These are phyloP conservation scores for Iphiclides podalirius DNA, from an alignment of 2,888 invertebrate species.

Conservation along the genomic window DNA sequence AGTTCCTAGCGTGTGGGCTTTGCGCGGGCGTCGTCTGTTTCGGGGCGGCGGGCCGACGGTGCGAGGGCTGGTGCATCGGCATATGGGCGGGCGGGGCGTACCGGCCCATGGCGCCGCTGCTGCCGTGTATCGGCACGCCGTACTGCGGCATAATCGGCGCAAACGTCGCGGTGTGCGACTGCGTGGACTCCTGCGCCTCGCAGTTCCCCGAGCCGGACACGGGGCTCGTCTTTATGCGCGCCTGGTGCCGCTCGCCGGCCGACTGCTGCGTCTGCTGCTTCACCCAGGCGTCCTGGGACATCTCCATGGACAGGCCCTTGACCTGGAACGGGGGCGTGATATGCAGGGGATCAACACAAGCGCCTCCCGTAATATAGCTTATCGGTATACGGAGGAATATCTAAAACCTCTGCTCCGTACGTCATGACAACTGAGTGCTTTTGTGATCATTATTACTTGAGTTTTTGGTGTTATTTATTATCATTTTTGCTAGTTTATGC, in stretches of 20 bases:
- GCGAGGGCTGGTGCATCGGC: slow-evolving; percentile 79
- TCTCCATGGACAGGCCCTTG: slow-evolving; percentile 74
- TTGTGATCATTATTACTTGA: no score
- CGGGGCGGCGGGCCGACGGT: slow-evolving; percentile 69
- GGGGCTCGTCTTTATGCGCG: slow-evolving; percentile 71
- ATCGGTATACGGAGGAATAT: no score
- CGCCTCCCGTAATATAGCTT: no score
- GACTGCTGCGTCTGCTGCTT: slow-evolving; percentile 71
- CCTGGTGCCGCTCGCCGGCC: slow-evolving; percentile 61
- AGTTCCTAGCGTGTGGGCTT: slow-evolving; percentile 78
- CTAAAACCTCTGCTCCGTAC: no score
- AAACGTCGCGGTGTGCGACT: slow-evolving; percentile 61
- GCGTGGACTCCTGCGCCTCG: slow-evolving; percentile 81
- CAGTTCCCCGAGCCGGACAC: slow-evolving; percentile 68
- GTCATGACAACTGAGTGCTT: no score
- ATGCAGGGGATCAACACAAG: no score
- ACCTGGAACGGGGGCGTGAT: slow-evolving; percentile 62
- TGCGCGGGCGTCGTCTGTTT: slow-evolving; percentile 76
- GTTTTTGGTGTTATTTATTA: no score
- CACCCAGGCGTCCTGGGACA: slow-evolving; percentile 75
- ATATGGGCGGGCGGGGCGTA: slow-evolving; percentile 74
- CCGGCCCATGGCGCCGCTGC: slow-evolving; percentile 65
- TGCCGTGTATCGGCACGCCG: slow-evolving; percentile 59
- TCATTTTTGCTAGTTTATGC: no score
- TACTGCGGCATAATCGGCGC: slow-evolving; percentile 70